A percentile compares a stretch with the other conserved stretches of the same genome.
These are phyloP conservation scores for Ochlodes sylvanus DNA, from an alignment of 2,888 invertebrate species.

Conservation along the genomic window DNA sequence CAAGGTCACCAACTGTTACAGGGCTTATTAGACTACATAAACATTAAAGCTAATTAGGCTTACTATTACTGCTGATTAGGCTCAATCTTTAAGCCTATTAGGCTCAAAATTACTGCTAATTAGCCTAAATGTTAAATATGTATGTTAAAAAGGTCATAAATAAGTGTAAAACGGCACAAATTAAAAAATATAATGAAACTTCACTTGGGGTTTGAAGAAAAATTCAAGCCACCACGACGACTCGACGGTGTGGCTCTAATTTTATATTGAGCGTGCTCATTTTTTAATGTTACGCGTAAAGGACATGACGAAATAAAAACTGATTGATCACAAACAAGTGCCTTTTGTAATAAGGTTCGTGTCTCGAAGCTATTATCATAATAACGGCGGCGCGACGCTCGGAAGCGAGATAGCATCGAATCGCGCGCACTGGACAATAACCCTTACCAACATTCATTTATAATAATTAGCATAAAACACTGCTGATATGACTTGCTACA, in stretches of 20 bases:
- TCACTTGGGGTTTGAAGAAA: too few relatives aligned
- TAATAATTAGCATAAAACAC: constrained; percentile 72
- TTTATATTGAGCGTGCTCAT: constrained; percentile 11
- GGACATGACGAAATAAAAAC: constrained; percentile 57
- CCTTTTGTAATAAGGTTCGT: constrained; percentile 74
- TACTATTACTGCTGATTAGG: too few relatives aligned
- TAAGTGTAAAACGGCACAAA: too few relatives aligned
- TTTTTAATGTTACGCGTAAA: constrained; percentile 19
- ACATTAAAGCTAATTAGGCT: too few relatives aligned
- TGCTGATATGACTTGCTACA: constrained; percentile 57
- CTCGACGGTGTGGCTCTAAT: neutral
- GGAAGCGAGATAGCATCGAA: constrained; percentile 78
- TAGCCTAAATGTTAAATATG: too few relatives aligned
- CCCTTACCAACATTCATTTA: constrained; percentile 76
- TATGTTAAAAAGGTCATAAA: too few relatives aligned
- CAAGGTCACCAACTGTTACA: too few relatives aligned
- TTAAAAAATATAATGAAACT: too few relatives aligned
- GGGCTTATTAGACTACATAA: too few relatives aligned
- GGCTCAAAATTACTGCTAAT: too few relatives aligned
- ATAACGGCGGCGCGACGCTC: constrained; percentile 76
- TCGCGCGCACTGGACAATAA: constrained; percentile 82
- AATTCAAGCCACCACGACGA: too few relatives aligned
- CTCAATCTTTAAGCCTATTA: too few relatives aligned
- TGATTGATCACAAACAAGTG: constrained; percentile 68
- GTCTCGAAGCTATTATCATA: constrained; percentile 78